These are phyloP conservation scores for Drosophila mayri DNA, from an alignment of 1,140 invertebrate species.

Conservation along the genomic window DNA sequence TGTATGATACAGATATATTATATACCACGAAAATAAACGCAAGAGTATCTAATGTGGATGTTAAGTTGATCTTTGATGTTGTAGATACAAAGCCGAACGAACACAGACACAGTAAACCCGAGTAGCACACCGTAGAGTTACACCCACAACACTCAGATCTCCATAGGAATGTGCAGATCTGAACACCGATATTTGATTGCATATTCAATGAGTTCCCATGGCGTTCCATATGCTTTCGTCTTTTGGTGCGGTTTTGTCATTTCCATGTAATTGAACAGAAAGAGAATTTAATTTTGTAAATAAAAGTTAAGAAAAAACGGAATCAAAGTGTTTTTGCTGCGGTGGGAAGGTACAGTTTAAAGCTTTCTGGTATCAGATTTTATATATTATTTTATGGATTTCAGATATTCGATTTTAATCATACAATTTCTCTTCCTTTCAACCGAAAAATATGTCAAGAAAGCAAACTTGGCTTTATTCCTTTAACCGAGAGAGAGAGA, in stretches of 20 bases:
- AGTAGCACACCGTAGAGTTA: conserved; percentile 22
- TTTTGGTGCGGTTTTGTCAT: conserved; percentile 57
- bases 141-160: conserved; percentile 9
- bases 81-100: conserved; percentile 57
- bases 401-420: no score
- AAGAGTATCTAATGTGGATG: conserved; percentile 65
- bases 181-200: conserved; percentile 21
- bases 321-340: neutral
- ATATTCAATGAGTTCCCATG: conserved; percentile 42
- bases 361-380: neutral
- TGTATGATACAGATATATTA: conserved; percentile 52
- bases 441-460: no score
- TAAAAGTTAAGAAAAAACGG: conserved; percentile 77
- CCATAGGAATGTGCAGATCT: conserved; percentile 7
- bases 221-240: conserved; percentile 37
- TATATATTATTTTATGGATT: neutral
- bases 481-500: no score
- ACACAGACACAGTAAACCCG: conserved; percentile 6
- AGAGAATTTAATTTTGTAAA: conserved; percentile 78
- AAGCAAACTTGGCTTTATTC: no score
- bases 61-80: conserved; percentile 78
- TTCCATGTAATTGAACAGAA: conserved; percentile 57
- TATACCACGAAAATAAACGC: conserved; percentile 55
- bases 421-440: no score
- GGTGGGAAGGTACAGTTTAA: neutral